A percentile compares a stretch with the other conserved stretches of the same genome.
phyloP scores from a whole-genome alignment of 2,113 vertebrate genomes.

The Corynorhinus townsendii region DNA sequence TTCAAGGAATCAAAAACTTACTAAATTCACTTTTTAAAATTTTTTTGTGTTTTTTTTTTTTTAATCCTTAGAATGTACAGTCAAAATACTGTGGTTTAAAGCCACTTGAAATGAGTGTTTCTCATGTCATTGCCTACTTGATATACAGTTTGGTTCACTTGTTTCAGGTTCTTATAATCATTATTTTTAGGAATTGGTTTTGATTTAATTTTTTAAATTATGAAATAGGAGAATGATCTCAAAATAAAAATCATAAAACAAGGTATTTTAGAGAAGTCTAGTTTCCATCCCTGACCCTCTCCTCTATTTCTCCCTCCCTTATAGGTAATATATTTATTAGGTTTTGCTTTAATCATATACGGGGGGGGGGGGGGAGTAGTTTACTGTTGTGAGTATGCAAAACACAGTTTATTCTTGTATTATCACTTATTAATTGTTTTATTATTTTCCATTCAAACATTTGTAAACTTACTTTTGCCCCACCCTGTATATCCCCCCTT shows the following conservation, averaged over 20 bases:
- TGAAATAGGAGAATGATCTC: neutral
- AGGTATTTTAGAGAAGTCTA: neutral
- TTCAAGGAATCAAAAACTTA: neutral
- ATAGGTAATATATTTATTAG: neutral
- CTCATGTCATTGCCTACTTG: neutral
- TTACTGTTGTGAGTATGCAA: no score
- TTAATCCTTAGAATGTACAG: neutral
- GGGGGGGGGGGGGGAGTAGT: no score
- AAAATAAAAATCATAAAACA: neutral
- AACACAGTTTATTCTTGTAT: no score
- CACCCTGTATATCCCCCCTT: neutral
- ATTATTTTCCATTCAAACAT: no score
- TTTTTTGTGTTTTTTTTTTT: neutral
- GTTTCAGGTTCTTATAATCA: neutral
- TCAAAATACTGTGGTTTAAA: neutral
- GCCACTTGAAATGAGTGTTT: neutral
- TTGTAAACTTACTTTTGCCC: no score
- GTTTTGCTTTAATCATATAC: neutral
- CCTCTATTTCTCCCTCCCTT: neutral
- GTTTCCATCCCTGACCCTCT: neutral
- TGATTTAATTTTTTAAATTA: neutral
- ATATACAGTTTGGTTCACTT: neutral
- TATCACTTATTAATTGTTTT: no score
- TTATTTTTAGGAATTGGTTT: neutral
- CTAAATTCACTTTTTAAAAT: conserved; percentile 15